Conservation (phyloP, 2,797 vertebrate genomes). For the Lacerta agilis region DNA sequence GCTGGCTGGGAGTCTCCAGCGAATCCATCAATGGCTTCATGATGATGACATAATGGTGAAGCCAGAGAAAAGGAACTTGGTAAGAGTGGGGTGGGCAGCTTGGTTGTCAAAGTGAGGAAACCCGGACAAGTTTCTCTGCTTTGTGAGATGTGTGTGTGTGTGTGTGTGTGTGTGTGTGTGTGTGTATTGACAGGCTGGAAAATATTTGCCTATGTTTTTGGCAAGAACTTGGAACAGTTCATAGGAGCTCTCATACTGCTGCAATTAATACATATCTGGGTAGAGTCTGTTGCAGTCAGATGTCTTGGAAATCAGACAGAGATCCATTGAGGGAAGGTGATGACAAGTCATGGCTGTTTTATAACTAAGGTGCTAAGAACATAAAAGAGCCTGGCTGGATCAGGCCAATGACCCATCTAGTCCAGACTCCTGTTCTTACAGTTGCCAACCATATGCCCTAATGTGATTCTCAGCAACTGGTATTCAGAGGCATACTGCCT, state of each 20-base stretch:
- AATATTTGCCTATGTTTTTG: background rate
- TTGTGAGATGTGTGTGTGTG: too few species aligned
- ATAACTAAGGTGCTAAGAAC: background rate
- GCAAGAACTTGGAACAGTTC: background rate
- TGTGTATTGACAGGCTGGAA: background rate
- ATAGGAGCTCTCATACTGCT: slow-evolving; percentile 39
- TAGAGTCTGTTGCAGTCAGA: background rate
- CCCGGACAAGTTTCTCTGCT: background rate
- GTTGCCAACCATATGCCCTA: too few species aligned
- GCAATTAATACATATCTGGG: background rate
- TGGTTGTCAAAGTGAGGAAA: background rate
- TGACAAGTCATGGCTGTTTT: background rate
- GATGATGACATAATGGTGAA: slow-evolving; percentile 24
- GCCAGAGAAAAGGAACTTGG: slow-evolving; percentile 17
- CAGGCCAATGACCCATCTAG: too few species aligned
- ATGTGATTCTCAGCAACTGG: too few species aligned
- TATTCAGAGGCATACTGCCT: too few species aligned
- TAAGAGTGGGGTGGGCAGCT: background rate
- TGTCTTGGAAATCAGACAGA: background rate
- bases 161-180: too few species aligned
- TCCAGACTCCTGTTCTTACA: too few species aligned
- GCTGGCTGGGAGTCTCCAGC: slow-evolving; percentile 23
- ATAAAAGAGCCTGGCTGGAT: too few species aligned
- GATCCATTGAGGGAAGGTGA: background rate
- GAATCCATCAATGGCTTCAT: slow-evolving; percentile 59